These are phyloP conservation scores for Plectrocnemia conspersa DNA, from an alignment of 1,140 invertebrate genomes.

Conservation along the genomic window DNA sequence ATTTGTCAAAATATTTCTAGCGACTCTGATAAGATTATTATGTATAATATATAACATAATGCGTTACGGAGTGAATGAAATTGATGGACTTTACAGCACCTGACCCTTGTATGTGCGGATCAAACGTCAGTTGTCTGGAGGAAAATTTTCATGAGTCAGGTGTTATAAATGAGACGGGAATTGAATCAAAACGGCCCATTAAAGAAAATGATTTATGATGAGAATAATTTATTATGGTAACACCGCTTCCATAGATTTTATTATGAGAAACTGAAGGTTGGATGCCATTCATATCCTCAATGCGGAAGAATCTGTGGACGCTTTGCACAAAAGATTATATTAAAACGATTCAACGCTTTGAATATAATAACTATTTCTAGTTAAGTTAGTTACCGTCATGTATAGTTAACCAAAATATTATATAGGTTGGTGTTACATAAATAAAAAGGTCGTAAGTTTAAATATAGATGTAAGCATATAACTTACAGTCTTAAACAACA, in stretches of 20 bases:
- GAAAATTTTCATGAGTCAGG: conserved; percentile 30
- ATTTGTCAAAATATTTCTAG: no score
- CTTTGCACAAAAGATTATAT: background rate
- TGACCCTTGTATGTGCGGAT: conserved; percentile 2
- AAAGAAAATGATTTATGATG: conserved; percentile 32
- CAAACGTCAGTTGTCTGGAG: conserved; percentile 21
- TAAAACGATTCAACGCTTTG: no score
- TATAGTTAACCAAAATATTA: no score
- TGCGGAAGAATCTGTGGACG: background rate
- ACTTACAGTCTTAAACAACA: no score
- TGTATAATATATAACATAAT: no score
- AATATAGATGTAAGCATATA: no score
- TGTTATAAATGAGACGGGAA: conserved; percentile 32
- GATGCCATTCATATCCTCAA: background rate
- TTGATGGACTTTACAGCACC: background rate
- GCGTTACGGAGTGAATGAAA: background rate
- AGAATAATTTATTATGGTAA: conserved; percentile 31
- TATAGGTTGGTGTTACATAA: no score
- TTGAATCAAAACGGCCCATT: conserved; percentile 32
- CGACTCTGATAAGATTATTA: no score
- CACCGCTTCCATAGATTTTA: conserved; percentile 1
- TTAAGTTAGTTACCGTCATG: no score
- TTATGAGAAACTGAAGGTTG: conserved; percentile 2
- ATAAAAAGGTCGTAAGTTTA: no score
- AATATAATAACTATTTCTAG: no score